These are phyloP conservation scores for Hydrolagus colliei DNA, from an alignment of 2,797 vertebrate genomes.

Conservation along the genomic window DNA sequence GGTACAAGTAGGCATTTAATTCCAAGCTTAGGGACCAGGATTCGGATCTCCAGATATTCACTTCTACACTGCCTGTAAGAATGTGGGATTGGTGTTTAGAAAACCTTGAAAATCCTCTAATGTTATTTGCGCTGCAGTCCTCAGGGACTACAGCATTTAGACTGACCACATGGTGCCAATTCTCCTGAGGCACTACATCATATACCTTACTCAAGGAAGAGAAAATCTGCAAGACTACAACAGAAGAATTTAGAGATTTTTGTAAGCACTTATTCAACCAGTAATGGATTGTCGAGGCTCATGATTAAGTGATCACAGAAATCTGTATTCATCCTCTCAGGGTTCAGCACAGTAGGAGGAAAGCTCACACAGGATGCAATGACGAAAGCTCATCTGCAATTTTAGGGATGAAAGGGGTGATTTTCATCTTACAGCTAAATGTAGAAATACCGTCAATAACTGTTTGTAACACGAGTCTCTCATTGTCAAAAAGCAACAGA, in stretches of 20 bases:
- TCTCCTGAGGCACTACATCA: neutral
- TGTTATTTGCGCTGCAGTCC: neutral
- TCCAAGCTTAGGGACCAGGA: neutral
- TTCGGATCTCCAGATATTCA: neutral
- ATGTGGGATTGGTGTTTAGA: neutral
- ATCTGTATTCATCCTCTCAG: neutral
- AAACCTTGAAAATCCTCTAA: neutral
- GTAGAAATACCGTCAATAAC: no score
- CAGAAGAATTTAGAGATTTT: neutral
- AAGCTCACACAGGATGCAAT: neutral
- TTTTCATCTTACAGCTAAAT: no score
- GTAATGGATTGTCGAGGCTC: neutral
- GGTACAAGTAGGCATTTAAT: neutral
- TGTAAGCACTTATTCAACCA: conserved; percentile 8
- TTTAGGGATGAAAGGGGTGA: neutral
- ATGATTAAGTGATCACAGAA: neutral
- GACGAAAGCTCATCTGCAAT: neutral
- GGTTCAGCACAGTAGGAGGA: neutral
- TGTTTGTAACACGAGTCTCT: no score
- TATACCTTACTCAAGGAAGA: neutral
- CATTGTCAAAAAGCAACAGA: no score
- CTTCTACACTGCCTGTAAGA: neutral
- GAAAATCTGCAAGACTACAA: conserved; percentile 1
- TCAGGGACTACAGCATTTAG: neutral
- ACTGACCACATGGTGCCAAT: neutral